Evolutionary conservation across 2,797 vertebrate species (phyloP).

Genomic region (Ictinia mississippiensis): DNA sequence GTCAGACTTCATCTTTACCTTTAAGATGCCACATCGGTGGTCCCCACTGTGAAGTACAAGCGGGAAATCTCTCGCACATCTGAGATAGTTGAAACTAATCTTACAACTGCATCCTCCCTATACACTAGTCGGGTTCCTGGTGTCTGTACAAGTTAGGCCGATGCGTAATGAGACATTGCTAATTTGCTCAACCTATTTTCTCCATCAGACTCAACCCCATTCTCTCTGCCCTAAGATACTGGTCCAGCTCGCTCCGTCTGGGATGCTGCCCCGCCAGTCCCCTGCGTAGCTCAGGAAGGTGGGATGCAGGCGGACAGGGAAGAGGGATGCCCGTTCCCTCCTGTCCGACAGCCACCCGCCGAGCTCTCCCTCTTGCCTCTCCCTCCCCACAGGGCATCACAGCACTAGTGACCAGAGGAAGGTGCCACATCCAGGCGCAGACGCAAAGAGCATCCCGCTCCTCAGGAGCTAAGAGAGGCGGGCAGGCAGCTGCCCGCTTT

Average conservation of each 20-base stretch:
- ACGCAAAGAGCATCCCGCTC: fast-evolving
- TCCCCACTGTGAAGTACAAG: background rate
- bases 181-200: background rate
- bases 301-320: background rate
- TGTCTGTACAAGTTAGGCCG: background rate
- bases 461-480: background rate
- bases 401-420: background rate
- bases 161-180: background rate
- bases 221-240: background rate
- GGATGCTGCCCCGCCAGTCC: background rate
- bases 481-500: background rate
- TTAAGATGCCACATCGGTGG: background rate
- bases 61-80: background rate
- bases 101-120: background rate
- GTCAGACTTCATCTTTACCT: background rate
- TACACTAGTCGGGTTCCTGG: fast-evolving
- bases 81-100: background rate
- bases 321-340: background rate
- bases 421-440: background rate
- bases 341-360: fast-evolving
- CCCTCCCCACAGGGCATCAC: too few relatives aligned
- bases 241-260: fast-evolving
- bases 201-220: background rate
- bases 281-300: background rate
- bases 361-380: background rate